Conservation (phyloP, 2,888 invertebrate species). For the Cecidostiba fungosa region DNA sequence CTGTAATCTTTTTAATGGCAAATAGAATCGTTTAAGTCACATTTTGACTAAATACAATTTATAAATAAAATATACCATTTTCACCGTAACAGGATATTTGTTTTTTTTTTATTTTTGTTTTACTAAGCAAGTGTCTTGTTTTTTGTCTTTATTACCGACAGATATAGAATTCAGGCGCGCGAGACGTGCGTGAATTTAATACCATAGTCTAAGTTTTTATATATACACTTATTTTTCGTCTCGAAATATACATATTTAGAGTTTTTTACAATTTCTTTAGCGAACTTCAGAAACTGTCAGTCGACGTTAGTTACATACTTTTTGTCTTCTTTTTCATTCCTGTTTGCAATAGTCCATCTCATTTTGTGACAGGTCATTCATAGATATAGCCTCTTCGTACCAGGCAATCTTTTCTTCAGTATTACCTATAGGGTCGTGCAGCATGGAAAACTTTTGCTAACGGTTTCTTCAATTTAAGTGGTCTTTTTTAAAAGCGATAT, state of each 20-base stretch:
- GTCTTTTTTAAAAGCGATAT: conserved; percentile 10
- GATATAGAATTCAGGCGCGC: conserved; percentile 65
- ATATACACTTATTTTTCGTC: conserved; percentile 64
- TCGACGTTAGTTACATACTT: conserved; percentile 62
- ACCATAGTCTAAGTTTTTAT: conserved; percentile 65
- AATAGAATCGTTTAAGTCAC: conserved; percentile 70
- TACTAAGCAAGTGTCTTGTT: conserved; percentile 64
- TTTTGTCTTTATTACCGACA: conserved; percentile 66
- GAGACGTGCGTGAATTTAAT: conserved; percentile 63
- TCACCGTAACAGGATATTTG: conserved; percentile 70
- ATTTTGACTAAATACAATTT: conserved; percentile 65
- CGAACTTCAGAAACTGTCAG: conserved; percentile 68
- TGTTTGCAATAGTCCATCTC: conserved; percentile 46
- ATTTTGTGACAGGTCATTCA: conserved; percentile 45
- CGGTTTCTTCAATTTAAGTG: conserved; percentile 59
- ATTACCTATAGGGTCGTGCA: conserved; percentile 51
- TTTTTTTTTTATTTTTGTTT: conserved; percentile 51
- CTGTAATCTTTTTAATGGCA: conserved; percentile 72
- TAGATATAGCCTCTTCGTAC: conserved; percentile 57
- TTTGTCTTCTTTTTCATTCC: conserved; percentile 24
- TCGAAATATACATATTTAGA: conserved; percentile 68
- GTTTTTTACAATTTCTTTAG: conserved; percentile 68
- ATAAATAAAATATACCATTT: conserved; percentile 74
- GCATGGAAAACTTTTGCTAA: conserved; percentile 59
- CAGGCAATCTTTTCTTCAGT: conserved; percentile 44